phyloP scores from a whole-genome alignment of 53 echinoderm and acorn worm genomes.

The Holothuria leucospilota region DNA sequence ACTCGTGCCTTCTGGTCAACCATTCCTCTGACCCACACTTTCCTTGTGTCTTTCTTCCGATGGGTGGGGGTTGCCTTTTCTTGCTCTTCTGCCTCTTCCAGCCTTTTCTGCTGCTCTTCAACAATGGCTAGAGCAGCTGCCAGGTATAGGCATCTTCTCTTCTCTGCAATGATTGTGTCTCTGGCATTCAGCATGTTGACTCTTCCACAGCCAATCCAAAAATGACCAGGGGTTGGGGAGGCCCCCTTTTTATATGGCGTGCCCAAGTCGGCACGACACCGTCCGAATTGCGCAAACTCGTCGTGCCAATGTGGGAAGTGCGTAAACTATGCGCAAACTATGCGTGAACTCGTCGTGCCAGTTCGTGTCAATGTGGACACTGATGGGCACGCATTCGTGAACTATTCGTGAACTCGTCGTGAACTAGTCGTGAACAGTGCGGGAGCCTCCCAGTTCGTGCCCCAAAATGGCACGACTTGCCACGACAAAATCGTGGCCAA shows the following conservation, averaged over 20 bases:
- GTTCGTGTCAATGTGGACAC: too few relatives aligned
- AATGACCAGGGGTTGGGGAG: slow-evolving; percentile 58
- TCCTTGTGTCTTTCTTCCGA: slow-evolving; percentile 47
- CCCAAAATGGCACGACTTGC: too few relatives aligned
- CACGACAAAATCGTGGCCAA: too few relatives aligned
- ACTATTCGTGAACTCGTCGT: too few relatives aligned
- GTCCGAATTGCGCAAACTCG: too few relatives aligned
- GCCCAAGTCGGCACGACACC: too few relatives aligned
- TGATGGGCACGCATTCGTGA: slow-evolving; percentile 33
- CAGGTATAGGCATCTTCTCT: slow-evolving; percentile 57
- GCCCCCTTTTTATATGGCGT: slow-evolving; percentile 51
- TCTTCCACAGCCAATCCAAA: neutral
- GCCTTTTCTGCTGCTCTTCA: slow-evolving; percentile 63
- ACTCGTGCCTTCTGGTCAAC: neutral
- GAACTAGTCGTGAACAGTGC: slow-evolving; percentile 48
- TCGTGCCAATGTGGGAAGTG: slow-evolving; percentile 1
- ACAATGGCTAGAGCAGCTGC: slow-evolving; percentile 46
- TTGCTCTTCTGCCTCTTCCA: too few relatives aligned
- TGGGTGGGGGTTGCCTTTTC: slow-evolving; percentile 54
- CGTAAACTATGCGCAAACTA: slow-evolving; percentile 49
- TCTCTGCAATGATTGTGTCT: slow-evolving; percentile 58
- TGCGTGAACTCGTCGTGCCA: too few relatives aligned
- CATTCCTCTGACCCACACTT: slow-evolving; percentile 58
- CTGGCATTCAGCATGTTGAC: slow-evolving; percentile 13
- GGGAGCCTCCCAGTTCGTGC: slow-evolving; percentile 47